Evolutionary conservation across 2,888 invertebrate species (phyloP).

Genomic region (Notodonta dromedarius): DNA sequence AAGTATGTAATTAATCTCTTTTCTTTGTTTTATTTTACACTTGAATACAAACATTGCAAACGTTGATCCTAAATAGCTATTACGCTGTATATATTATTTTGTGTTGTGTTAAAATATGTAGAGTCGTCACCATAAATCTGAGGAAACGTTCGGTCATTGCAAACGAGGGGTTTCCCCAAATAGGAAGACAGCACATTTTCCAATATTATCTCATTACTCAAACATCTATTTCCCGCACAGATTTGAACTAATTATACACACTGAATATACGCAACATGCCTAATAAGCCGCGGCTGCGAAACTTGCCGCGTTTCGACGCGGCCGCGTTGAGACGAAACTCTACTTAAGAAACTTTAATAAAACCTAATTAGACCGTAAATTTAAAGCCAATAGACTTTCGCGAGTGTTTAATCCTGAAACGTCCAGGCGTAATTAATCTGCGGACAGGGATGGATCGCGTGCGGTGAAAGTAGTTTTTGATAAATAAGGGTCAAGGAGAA

Average conservation of each 20-base stretch:
- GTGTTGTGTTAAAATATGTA: too few species aligned
- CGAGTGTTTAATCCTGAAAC: slow-evolving; percentile 56
- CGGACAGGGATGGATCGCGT: slow-evolving; percentile 36
- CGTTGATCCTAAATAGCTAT: too few species aligned
- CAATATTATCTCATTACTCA: too few species aligned
- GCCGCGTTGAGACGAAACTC: slow-evolving; percentile 27
- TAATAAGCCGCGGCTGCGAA: neutral
- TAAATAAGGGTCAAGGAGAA: neutral
- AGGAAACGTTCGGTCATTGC: too few species aligned
- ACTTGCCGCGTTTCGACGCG: neutral
- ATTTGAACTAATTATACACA: neutral
- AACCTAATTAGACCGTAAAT: slow-evolving; percentile 62
- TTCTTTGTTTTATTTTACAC: too few species aligned
- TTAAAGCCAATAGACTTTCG: slow-evolving; percentile 60
- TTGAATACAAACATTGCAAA: too few species aligned
- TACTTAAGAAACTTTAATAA: slow-evolving; percentile 53
- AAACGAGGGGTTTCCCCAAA: too few species aligned
- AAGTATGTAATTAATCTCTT: too few species aligned
- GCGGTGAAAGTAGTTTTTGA: slow-evolving; percentile 9
- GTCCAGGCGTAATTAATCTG: slow-evolving; percentile 56
- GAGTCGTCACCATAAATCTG: too few species aligned
- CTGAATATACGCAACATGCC: neutral
- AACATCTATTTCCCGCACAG: neutral
- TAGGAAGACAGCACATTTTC: too few species aligned
- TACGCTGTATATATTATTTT: too few species aligned